phyloP scores from a whole-genome alignment of 2,797 vertebrate genomes.

The Synaphobranchus kaupii region DNA sequence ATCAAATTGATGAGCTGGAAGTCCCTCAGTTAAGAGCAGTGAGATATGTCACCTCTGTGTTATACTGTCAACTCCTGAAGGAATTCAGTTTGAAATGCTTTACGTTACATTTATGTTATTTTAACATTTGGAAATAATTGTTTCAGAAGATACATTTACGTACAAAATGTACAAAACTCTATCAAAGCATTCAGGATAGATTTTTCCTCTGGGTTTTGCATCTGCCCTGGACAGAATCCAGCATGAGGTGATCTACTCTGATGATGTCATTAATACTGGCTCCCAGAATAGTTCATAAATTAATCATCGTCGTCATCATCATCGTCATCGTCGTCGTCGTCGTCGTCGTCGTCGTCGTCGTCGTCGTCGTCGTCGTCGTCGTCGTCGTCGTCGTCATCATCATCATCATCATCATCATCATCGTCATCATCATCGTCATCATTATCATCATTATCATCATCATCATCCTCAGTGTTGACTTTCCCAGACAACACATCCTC shows the following conservation, averaged over 20 bases:
- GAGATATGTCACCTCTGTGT: not conserved
- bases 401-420: conserved; percentile 63
- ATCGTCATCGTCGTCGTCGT: not conserved
- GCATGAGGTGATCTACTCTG: conserved; percentile 34
- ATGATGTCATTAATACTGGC: conserved; percentile 26
- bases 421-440: conserved; percentile 74
- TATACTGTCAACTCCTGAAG: not conserved
- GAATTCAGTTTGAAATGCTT: not conserved
- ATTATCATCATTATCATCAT: conserved; percentile 73
- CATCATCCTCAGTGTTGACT: conserved; percentile 95
- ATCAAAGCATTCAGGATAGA: conserved; percentile 31
- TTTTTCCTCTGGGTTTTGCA: not conserved
- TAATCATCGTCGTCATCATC: conserved; percentile 45
- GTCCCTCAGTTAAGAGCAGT: not conserved
- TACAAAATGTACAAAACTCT: conserved; percentile 35
- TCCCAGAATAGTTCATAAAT: conserved; percentile 16
- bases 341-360: conserved; percentile 24
- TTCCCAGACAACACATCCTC: conserved; percentile 95
- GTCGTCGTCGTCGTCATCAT: conserved; percentile 52
- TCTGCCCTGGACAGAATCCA: conserved; percentile 38
- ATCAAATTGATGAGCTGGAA: not conserved
- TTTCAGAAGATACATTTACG: conserved; percentile 4
- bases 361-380: conserved; percentile 37
- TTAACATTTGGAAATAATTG: not conserved
- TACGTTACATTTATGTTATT: not conserved